Evolutionary conservation across 2,888 invertebrate genomes (phyloP), one percentile per base, ranked within the genome.

Genomic region (Drosophila emarginata): DNA sequence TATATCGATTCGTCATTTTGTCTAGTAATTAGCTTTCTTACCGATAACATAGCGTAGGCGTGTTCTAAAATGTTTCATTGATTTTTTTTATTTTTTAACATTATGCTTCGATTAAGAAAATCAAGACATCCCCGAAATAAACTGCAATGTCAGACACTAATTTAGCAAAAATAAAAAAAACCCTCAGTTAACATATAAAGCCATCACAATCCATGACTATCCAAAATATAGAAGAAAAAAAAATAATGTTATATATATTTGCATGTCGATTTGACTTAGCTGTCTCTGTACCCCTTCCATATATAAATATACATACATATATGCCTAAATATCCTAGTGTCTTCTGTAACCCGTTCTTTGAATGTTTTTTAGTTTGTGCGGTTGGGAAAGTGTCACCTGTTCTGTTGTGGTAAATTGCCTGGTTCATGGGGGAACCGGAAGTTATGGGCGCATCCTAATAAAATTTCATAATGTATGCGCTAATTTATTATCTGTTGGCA

Each of bases 401-500:
- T 69, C 67, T 52, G 61, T 61, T 54, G 18, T 12, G 67, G 39
- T 52, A 77, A 82, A 82, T 79, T 84, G 81, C 52, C 87, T 74
- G 81, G 79, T 83, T 66, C 71, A 37, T 67, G 11, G 32, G 37
- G 64, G 37, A 58, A 66, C 79, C 81, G 79, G 79, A 79, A 76
- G 71, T 78, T 56, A 71, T 61, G 69, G 75, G 73, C 76, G 79
- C 76, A 81, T 88, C 85, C 85, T 79, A 65, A 80, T 80, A 70
- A 72, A 59, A 77, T 87, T 88, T 81, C 87, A 78, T 85, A 85
- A 85, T 78, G 64, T 79, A 87, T 85, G 87, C 81, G 87, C 81
- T 88, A 88, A 87, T 87, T 88, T 88, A 85, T 88, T 85, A 85
- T 81, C 87, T 88, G 88, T 82, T 87, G 82, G 80, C 73, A 88